phyloP scores from a whole-genome alignment of 2,797 vertebrate species.

The Aphelocoma californica region DNA sequence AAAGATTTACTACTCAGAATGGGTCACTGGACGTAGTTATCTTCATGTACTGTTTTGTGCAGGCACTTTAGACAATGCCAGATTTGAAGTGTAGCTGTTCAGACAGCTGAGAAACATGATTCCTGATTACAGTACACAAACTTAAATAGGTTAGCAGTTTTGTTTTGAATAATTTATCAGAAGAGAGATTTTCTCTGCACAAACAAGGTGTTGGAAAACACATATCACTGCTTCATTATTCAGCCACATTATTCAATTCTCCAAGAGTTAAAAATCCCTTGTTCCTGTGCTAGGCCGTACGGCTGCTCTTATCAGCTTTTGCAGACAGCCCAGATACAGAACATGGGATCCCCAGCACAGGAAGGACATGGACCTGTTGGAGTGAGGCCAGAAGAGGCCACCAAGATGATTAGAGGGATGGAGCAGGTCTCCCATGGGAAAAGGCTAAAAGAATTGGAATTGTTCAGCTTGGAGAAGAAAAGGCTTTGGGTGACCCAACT shows the following conservation, averaged over 20 bases:
- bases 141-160: slow-evolving; percentile 41
- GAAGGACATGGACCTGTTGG: not conserved
- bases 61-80: not conserved
- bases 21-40: not conserved
- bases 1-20: not conserved
- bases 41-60: not conserved
- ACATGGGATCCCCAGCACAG: not conserved
- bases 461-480: not conserved
- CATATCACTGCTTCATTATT: not conserved
- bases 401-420: not conserved
- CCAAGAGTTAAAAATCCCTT: not conserved
- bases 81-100: not conserved
- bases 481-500: not conserved
- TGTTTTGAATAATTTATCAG: slow-evolving; percentile 39
- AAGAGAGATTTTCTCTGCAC: slow-evolving; percentile 8
- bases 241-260: not conserved
- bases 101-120: not conserved
- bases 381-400: not conserved
- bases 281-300: not conserved
- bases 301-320: not conserved
- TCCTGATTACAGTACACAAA: slow-evolving; percentile 2
- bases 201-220: slow-evolving; percentile 13
- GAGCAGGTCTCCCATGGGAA: not conserved
- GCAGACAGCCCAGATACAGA: not conserved
- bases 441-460: not conserved